phyloP scores from a whole-genome alignment of 2,888 invertebrate genomes.

The Pyrrhosoma nymphula region DNA sequence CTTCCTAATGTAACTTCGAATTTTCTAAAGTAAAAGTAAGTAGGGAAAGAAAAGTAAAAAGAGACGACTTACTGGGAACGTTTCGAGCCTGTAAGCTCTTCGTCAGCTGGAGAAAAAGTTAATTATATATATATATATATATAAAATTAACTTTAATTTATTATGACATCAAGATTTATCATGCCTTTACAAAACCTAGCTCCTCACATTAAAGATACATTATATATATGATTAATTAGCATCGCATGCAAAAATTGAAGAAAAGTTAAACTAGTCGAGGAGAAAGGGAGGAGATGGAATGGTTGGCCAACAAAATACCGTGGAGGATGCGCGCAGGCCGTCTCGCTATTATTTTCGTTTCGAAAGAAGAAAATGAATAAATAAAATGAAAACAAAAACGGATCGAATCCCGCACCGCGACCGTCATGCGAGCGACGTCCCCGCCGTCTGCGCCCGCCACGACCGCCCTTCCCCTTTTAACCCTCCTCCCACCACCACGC shows the following conservation, averaged over 20 bases:
- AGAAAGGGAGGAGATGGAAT: background rate
- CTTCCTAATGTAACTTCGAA: too few species aligned
- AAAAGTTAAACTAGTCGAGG: background rate
- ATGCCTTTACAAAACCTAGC: too few species aligned
- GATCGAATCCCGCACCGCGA: constrained; percentile 35
- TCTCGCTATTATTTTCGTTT: background rate
- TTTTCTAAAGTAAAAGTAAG: too few species aligned
- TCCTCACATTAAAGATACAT: background rate
- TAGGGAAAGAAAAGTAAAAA: too few species aligned
- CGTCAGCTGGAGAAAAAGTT: too few species aligned
- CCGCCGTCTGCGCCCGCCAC: background rate
- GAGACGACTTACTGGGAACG: too few species aligned
- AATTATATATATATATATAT: too few species aligned
- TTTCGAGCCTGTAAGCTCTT: too few species aligned
- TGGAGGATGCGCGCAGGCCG: background rate
- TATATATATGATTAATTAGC: background rate
- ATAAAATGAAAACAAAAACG: background rate
- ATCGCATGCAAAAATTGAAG: background rate
- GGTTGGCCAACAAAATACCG: background rate
- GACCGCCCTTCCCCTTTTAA: background rate
- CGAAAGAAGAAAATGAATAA: background rate
- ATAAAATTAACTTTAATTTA: too few species aligned
- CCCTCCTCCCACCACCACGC: background rate
- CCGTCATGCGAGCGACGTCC: constrained; percentile 12
- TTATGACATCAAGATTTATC: too few species aligned